These are phyloP conservation scores for Calliopum simillimum DNA, from an alignment of 2,888 invertebrate species.

Conservation along the genomic window DNA sequence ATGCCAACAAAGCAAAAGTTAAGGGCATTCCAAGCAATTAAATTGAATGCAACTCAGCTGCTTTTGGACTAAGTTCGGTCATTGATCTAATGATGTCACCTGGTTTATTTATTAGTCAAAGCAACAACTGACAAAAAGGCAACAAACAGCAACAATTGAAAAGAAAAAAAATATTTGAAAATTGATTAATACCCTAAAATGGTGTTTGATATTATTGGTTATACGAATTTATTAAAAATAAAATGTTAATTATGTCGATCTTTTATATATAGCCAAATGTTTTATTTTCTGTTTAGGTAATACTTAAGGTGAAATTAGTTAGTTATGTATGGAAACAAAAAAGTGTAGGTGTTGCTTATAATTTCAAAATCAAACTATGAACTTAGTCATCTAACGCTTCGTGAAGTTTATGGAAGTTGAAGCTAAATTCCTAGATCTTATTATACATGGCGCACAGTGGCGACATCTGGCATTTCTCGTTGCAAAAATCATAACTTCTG, in stretches of 20 bases:
- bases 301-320: neutral
- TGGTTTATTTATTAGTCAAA: neutral
- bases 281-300: no score
- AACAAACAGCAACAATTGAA: no score
- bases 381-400: neutral
- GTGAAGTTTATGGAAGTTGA: no score
- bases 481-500: no score
- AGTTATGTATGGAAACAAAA: neutral
- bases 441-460: no score
- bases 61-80: neutral
- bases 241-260: neutral
- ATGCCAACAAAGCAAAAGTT: conserved; percentile 58
- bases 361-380: neutral
- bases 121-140: no score
- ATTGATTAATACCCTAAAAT: no score
- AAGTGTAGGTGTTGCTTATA: neutral
- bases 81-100: conserved; percentile 20
- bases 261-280: neutral
- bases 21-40: conserved; percentile 51
- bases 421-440: no score
- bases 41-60: neutral
- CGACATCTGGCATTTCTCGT: no score
- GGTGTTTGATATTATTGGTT: no score
- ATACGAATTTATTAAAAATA: neutral
- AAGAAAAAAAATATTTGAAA: no score